Base-by-base conservation (phyloP, 1,140 invertebrate genomes). In the Parasteatoda tepidariorum region DNA sequence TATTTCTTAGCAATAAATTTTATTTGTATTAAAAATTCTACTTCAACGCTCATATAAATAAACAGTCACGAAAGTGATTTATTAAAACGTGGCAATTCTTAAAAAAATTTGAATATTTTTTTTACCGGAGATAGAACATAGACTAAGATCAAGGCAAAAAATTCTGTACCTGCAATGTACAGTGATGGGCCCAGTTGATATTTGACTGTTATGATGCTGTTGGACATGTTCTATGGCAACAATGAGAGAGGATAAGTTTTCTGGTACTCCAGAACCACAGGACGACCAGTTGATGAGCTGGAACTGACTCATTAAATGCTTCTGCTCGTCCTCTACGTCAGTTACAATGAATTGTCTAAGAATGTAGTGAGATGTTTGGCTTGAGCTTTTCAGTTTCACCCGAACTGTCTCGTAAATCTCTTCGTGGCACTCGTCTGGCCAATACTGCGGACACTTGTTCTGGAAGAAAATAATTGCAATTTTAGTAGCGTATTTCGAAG, bases 401-500 rank as follows among this genome's bases (percentile, higher is more conserved):
- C 92, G 92, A 87, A 97, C 94, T 89, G 95, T 93, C 85, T 96
- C 95, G 87, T 95, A 94, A 68, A 91, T 91, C 55, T 92, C 91
- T 86, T 95, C 94, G 88, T 96, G 94, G 0, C 64, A 55, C 22
- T 71, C 62, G 87, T 96, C 95, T 54, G 91, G 91, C 96, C 96
- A 98, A 89, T 98, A 98, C 11, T 95, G 92, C 41, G 93, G 94
- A 89, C 96, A 98, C 84, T 90, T 90, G 88, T 95, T 95, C 83
- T 84, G 30, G 0, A 76, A 71, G 34, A n/a, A 13, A 0, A 31
- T 54, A 55, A 18, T 9, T 48, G 18, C 41, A 9, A 7, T 48
- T n/a, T n/a, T n/a, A n/a, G n/a, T n/a, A n/a, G n/a, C n/a, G n/a
- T n/a, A n/a, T n/a, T n/a, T n/a, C n/a, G n/a, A n/a, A n/a, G n/a